Evolutionary conservation across 64 coral and sea anemone genomes (phyloP).

Genomic region (Trachythela sp.): DNA sequence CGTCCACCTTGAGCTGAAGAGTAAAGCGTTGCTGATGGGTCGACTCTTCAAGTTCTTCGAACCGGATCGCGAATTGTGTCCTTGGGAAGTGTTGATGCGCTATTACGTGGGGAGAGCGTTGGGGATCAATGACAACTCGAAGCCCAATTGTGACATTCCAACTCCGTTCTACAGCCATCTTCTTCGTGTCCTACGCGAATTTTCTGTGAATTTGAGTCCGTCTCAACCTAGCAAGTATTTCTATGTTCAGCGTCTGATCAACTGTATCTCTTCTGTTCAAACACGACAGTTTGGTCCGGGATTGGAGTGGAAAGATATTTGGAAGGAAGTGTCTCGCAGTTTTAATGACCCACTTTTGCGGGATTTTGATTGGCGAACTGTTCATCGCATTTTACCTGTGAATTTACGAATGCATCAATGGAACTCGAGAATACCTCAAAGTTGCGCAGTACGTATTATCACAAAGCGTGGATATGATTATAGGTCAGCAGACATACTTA

Average conservation of each 20-base stretch:
- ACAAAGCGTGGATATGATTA: no score
- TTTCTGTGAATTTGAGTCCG: not conserved
- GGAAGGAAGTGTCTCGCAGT: not conserved
- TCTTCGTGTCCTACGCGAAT: not conserved
- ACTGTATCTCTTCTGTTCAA: not conserved
- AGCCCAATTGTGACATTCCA: not conserved
- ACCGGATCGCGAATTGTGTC: not conserved
- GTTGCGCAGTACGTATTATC: no score
- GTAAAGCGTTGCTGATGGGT: not conserved
- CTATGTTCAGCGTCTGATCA: not conserved
- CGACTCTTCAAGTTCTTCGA: not conserved
- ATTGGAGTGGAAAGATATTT: not conserved
- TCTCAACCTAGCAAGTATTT: not conserved
- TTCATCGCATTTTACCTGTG: not conserved
- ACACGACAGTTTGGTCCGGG: not conserved
- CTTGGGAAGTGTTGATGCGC: not conserved
- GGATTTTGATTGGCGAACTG: not conserved
- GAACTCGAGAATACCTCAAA: not conserved
- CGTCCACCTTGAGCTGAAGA: not conserved
- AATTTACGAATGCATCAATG: no score
- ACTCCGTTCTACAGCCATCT: not conserved
- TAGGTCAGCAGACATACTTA: no score
- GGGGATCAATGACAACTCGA: not conserved
- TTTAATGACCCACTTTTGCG: not conserved
- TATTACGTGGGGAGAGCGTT: not conserved